Evolutionary conservation across 2,113 vertebrate genomes (phyloP), one percentile per base, ranked within the genome.

Genomic region (Zootoca vivipara): DNA sequence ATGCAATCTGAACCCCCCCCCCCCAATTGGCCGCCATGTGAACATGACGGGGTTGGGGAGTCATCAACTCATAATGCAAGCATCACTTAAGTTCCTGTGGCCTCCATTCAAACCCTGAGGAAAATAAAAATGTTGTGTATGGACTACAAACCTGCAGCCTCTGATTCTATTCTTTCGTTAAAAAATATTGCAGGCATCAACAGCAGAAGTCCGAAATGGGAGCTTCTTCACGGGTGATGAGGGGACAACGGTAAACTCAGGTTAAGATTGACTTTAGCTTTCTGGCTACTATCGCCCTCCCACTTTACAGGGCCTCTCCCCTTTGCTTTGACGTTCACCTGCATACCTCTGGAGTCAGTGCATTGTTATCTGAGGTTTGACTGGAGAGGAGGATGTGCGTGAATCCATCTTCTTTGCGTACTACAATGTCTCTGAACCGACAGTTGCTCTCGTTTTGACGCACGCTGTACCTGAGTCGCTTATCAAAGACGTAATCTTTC

Each of bases 361-460:
- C 98, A 86, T 99, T 99, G 97, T 98, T 99, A 95, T 99, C 99
- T 4, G 99, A 99, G 18, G 98, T 99, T 96, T 99, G 99, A 95
- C 98, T 99, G 0, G 99, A 99, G 52, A 99, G 97, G 91, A 99
- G 96, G 86, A 99, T 98, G 52, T 99, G 99, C 1, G 99, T 99
- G 96, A 99, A 99, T 46, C 99, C 99, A 58, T 99, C 98, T 95
- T 99, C 98, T 94, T 99, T 99, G 93, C 98, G 96, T 87, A 99
- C 99, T 2, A 99, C 98, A n/a, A 99, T 99, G 97, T 99, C 99
- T 86, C 99, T 97, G 95, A 99, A 99, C 64, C 98, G 98, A 95
- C 98, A 99, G 97, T 98, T 99, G 94, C 96, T 98, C 94, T 99
- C 99, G 0, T 97, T 99, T 94, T 99, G 99, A 91, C 99, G 96